These are phyloP conservation scores for Aldabrachelys gigantea DNA, from an alignment of 2,113 vertebrate genomes.

Conservation along the genomic window DNA sequence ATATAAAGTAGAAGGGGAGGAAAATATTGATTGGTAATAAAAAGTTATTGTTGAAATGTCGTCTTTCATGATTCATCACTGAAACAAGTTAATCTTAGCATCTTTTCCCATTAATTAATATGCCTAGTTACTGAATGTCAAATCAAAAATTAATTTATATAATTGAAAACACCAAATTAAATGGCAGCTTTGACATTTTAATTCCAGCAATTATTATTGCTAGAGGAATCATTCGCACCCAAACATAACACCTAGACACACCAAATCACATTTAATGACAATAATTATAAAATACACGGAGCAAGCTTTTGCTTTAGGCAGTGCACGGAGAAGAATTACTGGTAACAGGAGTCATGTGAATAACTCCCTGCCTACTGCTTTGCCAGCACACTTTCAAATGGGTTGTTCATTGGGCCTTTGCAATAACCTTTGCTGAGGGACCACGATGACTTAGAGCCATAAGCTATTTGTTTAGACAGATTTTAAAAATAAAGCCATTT, in stretches of 20 bases:
- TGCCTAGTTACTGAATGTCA: background rate
- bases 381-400: background rate
- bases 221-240: conserved; percentile 31
- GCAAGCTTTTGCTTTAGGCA: background rate
- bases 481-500: background rate
- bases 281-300: background rate
- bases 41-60: conserved; percentile 30
- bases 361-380: background rate
- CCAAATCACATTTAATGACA: background rate
- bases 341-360: background rate
- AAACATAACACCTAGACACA: background rate
- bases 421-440: background rate
- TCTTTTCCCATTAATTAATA: background rate
- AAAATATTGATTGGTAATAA: conserved; percentile 5
- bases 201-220: background rate
- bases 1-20: background rate
- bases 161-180: conserved; percentile 20
- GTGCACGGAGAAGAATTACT: background rate
- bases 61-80: conserved; percentile 1
- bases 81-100: background rate
- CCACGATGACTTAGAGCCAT: background rate
- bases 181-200: conserved; percentile 39
- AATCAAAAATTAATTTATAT: conserved; percentile 7
- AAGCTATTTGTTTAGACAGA: background rate
- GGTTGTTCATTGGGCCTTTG: background rate